These are phyloP conservation scores for Matsumyia berberina DNA, from an alignment of 2,888 invertebrate species.

Conservation along the genomic window DNA sequence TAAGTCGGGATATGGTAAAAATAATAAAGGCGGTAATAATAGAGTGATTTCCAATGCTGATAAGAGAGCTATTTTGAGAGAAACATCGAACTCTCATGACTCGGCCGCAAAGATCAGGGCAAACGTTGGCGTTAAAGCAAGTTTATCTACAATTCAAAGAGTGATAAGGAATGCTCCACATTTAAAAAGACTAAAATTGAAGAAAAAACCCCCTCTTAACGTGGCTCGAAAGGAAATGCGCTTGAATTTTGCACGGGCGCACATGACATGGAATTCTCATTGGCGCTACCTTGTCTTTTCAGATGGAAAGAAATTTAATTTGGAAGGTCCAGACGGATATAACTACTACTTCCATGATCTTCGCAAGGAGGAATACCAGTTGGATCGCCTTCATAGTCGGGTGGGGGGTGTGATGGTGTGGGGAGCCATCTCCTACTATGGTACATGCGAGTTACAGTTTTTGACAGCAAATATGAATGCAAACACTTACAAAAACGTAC, in stretches of 20 bases:
- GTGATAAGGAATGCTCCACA: no score
- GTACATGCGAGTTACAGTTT: no score
- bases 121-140: conserved; percentile 15
- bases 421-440: conserved; percentile 69
- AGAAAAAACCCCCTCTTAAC: conserved; percentile 9
- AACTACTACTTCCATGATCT: conserved; percentile 59
- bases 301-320: conserved; percentile 54
- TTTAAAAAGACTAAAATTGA: conserved; percentile 15
- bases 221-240: no score
- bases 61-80: no score
- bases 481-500: conserved; percentile 44
- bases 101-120: no score
- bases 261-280: conserved; percentile 50
- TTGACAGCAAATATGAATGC: no score
- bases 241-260: conserved; percentile 15
- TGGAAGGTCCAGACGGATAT: conserved; percentile 49
- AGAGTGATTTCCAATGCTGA: no score
- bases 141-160: conserved; percentile 22
- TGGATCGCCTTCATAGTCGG: conserved; percentile 27
- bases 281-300: conserved; percentile 51
- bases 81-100: no score
- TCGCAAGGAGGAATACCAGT: no score
- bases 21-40: no score
- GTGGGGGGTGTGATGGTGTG: conserved; percentile 55
- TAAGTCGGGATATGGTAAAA: no score